Evolutionary conservation across 1,140 invertebrate species (phyloP).

Genomic region (Pogonognathellus flavescens): DNA sequence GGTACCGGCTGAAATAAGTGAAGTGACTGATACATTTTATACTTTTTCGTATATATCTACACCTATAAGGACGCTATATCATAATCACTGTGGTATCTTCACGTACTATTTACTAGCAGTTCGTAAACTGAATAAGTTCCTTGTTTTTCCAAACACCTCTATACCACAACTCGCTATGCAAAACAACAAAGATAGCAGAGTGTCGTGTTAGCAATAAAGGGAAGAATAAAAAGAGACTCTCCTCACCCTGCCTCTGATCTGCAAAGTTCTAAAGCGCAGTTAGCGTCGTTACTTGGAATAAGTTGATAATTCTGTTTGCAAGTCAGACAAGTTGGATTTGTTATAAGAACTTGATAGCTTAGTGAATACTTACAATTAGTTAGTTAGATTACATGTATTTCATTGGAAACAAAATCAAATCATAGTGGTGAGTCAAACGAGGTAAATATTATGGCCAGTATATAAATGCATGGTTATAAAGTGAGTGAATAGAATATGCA

Average conservation of each 20-base stretch:
- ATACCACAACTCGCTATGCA: background rate
- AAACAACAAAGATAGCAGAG: background rate
- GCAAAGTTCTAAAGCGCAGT: slow-evolving; percentile 31
- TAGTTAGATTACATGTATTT: slow-evolving; percentile 21
- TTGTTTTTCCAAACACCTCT: slow-evolving; percentile 23
- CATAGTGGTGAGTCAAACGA: background rate
- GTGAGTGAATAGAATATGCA: background rate
- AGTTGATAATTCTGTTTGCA: slow-evolving; percentile 40
- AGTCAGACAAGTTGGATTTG: slow-evolving; percentile 25
- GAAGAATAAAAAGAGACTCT: slow-evolving; percentile 17
- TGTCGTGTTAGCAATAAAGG: background rate
- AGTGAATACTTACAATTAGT: slow-evolving; percentile 21
- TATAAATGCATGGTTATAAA: slow-evolving; percentile 12
- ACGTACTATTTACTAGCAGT: too few relatives aligned
- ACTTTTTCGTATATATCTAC: background rate
- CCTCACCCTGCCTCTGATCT: slow-evolving; percentile 4
- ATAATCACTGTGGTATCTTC: background rate
- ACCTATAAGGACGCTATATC: background rate
- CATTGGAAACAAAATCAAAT: slow-evolving; percentile 15
- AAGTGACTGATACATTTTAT: background rate
- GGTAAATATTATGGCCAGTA: slow-evolving; percentile 12
- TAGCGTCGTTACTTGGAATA: background rate
- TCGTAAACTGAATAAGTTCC: background rate
- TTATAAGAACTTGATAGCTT: slow-evolving; percentile 29
- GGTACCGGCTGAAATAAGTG: background rate